Evolutionary conservation across 2,113 vertebrate species (phyloP), one percentile per base, ranked within the genome.

Genomic region (Perca schrenkii): DNA sequence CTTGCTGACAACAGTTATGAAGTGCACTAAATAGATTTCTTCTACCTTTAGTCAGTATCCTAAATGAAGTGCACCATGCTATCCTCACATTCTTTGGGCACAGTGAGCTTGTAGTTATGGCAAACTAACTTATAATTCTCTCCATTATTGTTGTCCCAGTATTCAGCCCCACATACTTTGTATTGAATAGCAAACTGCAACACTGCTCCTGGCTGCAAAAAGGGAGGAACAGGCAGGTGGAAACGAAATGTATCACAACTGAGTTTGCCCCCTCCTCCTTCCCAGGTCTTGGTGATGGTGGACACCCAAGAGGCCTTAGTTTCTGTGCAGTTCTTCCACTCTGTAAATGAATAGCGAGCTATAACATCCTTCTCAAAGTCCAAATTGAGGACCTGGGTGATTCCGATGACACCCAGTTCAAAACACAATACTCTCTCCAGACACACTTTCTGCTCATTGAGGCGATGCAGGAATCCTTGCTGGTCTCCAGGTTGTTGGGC

Each of bases 11-110:
- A 17, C 22, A 52, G 12, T 57, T 21, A 83, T 64, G 78, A 88
- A 84, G 82, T 89, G 88, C 83, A 79, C 66, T 53, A 36, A 61
- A 74, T 16, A 34, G 14, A 8, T 58, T 43, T 15, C 4, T 4
- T 81, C n/a, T 53, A 8, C 15, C 0, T 57, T 79, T 40, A 53
- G 25, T 63, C 22, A 83, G 75, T 46, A 57, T 77, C 50, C 96
- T 93, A 99, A 86, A 97, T 96, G 87, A 99, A 99, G 93, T 99
- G 97, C 89, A 99, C 97, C 97, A 98, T 98, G 94, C 97, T 99
- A 66, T 97, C 96, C 71, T 98, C 97, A 6, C 97, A 98, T 85
- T 99, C 98, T 60, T 96, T 96, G 0, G 98, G 98, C 92, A 98
- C 94, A 82, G 94, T 95, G 22, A 99, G 94, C 22, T 95, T 96